A percentile compares a stretch with the other conserved stretches of the same genome.
Evolutionary conservation across 2,888 invertebrate species (phyloP).

Genomic region (Limenitis camilla): DNA sequence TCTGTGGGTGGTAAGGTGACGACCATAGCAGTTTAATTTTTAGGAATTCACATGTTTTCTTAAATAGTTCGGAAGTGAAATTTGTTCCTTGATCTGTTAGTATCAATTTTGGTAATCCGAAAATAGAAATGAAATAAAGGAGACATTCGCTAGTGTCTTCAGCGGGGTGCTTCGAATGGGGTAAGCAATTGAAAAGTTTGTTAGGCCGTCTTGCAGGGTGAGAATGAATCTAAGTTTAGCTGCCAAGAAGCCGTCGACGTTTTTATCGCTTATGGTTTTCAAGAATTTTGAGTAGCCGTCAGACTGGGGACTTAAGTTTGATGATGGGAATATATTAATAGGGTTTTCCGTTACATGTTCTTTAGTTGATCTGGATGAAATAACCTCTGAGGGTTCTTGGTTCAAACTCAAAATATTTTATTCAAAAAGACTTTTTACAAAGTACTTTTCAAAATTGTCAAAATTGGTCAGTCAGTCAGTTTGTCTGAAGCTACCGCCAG

Average conservation of each 20-base stretch:
- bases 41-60: conserved; percentile 8
- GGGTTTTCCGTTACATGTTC: no score
- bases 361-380: neutral
- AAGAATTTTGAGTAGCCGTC: neutral
- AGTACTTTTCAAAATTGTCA: no score
- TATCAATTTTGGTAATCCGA: conserved; percentile 25
- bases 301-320: neutral
- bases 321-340: no score
- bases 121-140: conserved; percentile 23
- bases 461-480: no score
- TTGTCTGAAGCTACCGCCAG: no score
- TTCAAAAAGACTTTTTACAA: no score
- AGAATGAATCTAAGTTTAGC: conserved; percentile 24
- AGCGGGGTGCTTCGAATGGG: conserved; percentile 17
- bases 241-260: conserved; percentile 26
- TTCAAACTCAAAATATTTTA: no score
- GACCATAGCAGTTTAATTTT: conserved; percentile 14
- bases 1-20: conserved; percentile 16
- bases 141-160: conserved; percentile 23
- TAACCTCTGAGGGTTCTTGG: no score
- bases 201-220: conserved; percentile 12
- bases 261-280: neutral
- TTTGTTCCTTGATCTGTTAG: conserved; percentile 24
- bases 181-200: conserved; percentile 13
- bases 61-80: conserved; percentile 13